Base-by-base conservation (phyloP, 2,797 vertebrate species). In the Tamandua tetradactyla region DNA sequence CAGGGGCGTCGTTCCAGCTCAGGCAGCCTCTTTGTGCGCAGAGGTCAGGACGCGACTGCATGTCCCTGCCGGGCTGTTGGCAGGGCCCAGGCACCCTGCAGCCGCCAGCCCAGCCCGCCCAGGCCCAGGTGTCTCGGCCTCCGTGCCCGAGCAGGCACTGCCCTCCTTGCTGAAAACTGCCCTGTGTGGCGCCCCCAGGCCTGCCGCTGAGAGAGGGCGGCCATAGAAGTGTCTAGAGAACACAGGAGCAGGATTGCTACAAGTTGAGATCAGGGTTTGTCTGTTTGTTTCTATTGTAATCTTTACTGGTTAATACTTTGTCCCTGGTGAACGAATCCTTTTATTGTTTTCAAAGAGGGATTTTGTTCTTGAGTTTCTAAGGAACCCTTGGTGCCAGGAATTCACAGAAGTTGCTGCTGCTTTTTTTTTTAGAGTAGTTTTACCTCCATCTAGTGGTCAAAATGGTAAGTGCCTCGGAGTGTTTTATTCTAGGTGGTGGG, bases 401-500 rank as follows among this genome's bases (percentile, higher is more conserved):
- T 12, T 95, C 71, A 23, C 40, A 7, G 15, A 87, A 71, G n/a
- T n/a, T n/a, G n/a, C n/a, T n/a, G n/a, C n/a, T n/a, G n/a, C n/a
- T n/a, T n/a, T n/a, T n/a, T n/a, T n/a, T n/a, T n/a, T n/a, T n/a
- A n/a, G n/a, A 55, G 62, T 75, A 61, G 7, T 37, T 79, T 91
- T 88, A 61, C 30, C 76, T 2, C 95, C 95, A 95, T 69, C 97
- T 96, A 71, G 89, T 80, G 97, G 89, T 13, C 27, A 42, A 17
- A 35, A 8, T 2, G 20, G 25, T 23, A 59, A 95, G 37, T 93
- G 80, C 80, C 68, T 72, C 3, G 0, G 12, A 3, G 27, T 59
- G 30, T 61, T 40, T 59, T 5, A 7, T 79, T 79, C 68, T 37
- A 2, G 20, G 12, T 8, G 5, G 66, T 22, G 22, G 23, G 7